phyloP scores from a whole-genome alignment of 2,888 invertebrate species.

The Drosophila nr. perissopoda region DNA sequence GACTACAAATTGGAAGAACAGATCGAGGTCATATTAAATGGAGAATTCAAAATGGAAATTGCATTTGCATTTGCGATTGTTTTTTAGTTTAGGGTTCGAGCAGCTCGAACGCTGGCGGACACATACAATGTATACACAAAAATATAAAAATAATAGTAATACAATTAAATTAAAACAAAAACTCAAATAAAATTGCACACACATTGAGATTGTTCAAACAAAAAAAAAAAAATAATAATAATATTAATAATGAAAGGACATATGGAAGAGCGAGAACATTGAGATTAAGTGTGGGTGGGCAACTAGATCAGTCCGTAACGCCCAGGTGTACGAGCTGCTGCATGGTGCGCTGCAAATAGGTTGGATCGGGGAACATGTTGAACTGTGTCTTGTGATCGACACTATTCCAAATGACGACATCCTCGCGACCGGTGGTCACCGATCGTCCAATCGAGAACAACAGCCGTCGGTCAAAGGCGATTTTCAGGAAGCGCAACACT shows the following conservation, averaged over 20 bases:
- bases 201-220: conserved; percentile 67
- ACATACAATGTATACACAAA: conserved; percentile 30
- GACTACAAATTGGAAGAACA: conserved; percentile 57
- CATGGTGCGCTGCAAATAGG: conserved; percentile 88
- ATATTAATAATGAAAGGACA: conserved; percentile 17
- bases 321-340: conserved; percentile 85
- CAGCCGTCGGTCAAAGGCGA: conserved; percentile 93
- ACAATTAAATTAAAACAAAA: conserved; percentile 48
- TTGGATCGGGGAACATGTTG: conserved; percentile 91
- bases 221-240: neutral
- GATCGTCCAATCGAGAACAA: conserved; percentile 95
- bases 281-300: neutral
- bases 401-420: conserved; percentile 96
- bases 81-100: conserved; percentile 68
- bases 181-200: conserved; percentile 77
- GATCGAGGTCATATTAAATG: conserved; percentile 48
- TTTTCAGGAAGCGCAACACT: conserved; percentile 90
- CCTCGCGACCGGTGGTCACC: conserved; percentile 94
- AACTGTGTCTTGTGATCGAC: conserved; percentile 94
- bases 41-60: conserved; percentile 56
- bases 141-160: conserved; percentile 36
- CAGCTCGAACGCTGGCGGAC: conserved; percentile 66
- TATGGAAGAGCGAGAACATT: conserved; percentile 52
- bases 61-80: conserved; percentile 45
- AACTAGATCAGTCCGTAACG: conserved; percentile 82